A percentile compares a stretch with the other conserved stretches of the same genome.
phyloP scores from a whole-genome alignment of 2,113 vertebrate species.

The Tautogolabrus adspersus region DNA sequence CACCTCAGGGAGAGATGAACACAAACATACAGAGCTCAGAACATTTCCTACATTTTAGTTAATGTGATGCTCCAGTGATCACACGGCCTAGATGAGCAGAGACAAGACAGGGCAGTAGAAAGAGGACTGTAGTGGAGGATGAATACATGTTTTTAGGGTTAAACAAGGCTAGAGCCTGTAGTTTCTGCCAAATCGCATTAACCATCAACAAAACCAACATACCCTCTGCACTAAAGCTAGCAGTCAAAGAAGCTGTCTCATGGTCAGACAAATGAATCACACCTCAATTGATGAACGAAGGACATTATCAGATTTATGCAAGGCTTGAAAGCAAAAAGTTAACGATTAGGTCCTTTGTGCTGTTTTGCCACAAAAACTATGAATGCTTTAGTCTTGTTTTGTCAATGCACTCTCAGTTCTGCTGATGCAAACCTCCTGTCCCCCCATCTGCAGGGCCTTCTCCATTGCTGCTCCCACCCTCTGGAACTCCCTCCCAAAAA shows the following conservation, averaged over 20 bases:
- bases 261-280: neutral
- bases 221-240: neutral
- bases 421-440: too few relatives aligned
- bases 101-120: neutral
- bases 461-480: too few relatives aligned
- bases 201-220: neutral
- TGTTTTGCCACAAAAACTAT: too few relatives aligned
- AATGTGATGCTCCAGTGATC: neutral
- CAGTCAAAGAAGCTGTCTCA: neutral
- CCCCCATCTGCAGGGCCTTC: too few relatives aligned
- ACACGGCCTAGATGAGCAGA: too few relatives aligned
- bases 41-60: neutral
- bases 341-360: too few relatives aligned
- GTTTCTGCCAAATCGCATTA: neutral
- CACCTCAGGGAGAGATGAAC: conserved; percentile 1
- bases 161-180: too few relatives aligned
- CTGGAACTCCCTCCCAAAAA: too few relatives aligned
- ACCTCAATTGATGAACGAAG: neutral
- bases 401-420: too few relatives aligned
- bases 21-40: neutral
- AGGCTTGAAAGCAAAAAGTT: too few relatives aligned
- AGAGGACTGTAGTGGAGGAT: neutral
- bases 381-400: too few relatives aligned
- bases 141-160: too few relatives aligned
- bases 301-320: neutral